phyloP scores from a whole-genome alignment of 2,888 invertebrate genomes.

The Timandra comae region DNA sequence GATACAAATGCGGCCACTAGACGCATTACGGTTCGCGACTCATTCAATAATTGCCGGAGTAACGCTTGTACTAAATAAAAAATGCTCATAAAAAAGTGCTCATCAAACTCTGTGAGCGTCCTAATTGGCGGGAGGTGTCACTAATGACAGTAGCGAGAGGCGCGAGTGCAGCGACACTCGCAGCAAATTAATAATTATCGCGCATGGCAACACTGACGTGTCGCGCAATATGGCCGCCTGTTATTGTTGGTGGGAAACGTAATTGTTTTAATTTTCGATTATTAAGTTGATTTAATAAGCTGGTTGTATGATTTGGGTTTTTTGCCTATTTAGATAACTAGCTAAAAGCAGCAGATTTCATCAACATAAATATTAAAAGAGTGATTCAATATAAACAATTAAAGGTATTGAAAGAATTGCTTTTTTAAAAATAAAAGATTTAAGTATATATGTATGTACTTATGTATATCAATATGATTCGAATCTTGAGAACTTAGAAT shows the following conservation, averaged over 20 bases:
- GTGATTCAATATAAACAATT: no score
- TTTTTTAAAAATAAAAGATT: no score
- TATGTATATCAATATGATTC: no score
- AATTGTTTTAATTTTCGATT: slow-evolving; percentile 49
- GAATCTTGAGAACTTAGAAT: no score
- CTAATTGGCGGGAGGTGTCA: slow-evolving; percentile 75
- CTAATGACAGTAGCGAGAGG: slow-evolving; percentile 66
- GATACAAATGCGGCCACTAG: slow-evolving; percentile 40
- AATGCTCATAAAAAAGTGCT: slow-evolving; percentile 70
- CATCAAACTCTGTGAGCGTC: slow-evolving; percentile 66
- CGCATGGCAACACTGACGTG: slow-evolving; percentile 68
- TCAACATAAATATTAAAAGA: no score
- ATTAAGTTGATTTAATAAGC: slow-evolving; percentile 4
- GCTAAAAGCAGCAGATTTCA: no score
- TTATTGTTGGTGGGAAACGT: slow-evolving; percentile 52
- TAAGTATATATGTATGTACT: no score
- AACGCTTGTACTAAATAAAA: slow-evolving; percentile 70
- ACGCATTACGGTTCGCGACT: slow-evolving; percentile 51
- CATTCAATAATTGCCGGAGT: slow-evolving; percentile 70
- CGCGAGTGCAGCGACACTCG: slow-evolving; percentile 32
- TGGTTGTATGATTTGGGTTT: no score
- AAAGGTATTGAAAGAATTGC: no score
- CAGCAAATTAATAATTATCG: slow-evolving; percentile 74
- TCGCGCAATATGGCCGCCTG: slow-evolving; percentile 63
- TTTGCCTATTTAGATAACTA: no score